phyloP scores from a whole-genome alignment of 2,113 vertebrate species.

The Reinhardtius hippoglossoides region DNA sequence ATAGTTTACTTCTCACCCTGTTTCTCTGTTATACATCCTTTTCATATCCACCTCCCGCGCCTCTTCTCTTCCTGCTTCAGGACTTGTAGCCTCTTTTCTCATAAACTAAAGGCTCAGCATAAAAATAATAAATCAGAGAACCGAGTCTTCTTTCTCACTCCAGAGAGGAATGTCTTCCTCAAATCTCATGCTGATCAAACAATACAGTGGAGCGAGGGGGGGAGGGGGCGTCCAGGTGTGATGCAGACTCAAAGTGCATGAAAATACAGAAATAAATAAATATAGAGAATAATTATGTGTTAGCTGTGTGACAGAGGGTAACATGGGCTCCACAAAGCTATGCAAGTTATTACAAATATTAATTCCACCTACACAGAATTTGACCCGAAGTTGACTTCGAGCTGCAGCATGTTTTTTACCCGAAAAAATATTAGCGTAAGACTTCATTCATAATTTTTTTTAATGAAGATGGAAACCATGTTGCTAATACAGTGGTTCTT shows the following conservation, averaged over 20 bases:
- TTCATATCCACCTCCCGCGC: slow-evolving; percentile 10
- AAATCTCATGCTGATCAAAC: slow-evolving; percentile 67
- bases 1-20: slow-evolving; percentile 37
- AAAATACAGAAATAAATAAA: slow-evolving; percentile 13
- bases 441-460: background rate
- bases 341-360: slow-evolving; percentile 22
- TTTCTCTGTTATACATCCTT: slow-evolving; percentile 17
- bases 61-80: slow-evolving; percentile 26
- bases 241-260: slow-evolving; percentile 14
- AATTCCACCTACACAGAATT: background rate
- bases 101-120: slow-evolving; percentile 41
- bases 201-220: slow-evolving; percentile 23
- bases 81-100: slow-evolving; percentile 21
- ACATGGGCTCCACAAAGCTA: background rate
- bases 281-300: slow-evolving; percentile 6
- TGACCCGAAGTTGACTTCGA: background rate
- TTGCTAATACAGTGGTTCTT: no score
- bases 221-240: slow-evolving; percentile 28
- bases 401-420: background rate
- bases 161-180: slow-evolving; percentile 62
- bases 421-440: background rate
- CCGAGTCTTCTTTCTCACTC: slow-evolving; percentile 60
- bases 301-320: background rate
- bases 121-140: slow-evolving; percentile 36
- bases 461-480: background rate